phyloP scores from a whole-genome alignment of 2,113 vertebrate genomes.

The Seriola dumerili region DNA sequence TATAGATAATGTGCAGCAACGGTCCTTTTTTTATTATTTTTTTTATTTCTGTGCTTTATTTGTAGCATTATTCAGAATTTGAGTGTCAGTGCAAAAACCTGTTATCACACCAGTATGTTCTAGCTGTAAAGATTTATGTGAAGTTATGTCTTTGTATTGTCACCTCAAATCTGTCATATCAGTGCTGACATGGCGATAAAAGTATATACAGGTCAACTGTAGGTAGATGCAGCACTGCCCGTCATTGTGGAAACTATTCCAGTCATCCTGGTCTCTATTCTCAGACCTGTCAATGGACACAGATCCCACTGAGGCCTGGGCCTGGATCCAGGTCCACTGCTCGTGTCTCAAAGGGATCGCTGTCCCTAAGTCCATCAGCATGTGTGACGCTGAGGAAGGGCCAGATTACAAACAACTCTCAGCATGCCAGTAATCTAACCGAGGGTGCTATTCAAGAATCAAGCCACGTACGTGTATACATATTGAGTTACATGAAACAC shows the following conservation, averaged over 20 bases:
- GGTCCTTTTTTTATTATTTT: neutral
- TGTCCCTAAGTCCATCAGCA: neutral
- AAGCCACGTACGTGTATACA: neutral
- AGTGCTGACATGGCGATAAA: neutral
- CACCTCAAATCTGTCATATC: neutral
- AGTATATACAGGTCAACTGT: neutral
- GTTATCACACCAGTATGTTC: neutral
- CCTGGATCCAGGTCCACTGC: slow-evolving; percentile 29
- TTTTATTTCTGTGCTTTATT: neutral
- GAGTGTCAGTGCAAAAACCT: neutral
- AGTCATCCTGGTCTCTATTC: slow-evolving; percentile 57
- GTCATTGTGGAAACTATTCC: slow-evolving; percentile 61
- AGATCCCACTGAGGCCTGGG: slow-evolving; percentile 11
- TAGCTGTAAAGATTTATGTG: neutral
- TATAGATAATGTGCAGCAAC: neutral
- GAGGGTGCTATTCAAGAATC: slow-evolving; percentile 4
- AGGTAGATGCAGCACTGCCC: slow-evolving; percentile 26
- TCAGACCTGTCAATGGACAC: slow-evolving; percentile 45
- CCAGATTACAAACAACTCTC: slow-evolving; percentile 32
- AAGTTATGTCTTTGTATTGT: neutral
- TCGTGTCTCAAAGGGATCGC: slow-evolving; percentile 25
- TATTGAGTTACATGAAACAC: neutral
- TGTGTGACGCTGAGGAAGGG: slow-evolving; percentile 24
- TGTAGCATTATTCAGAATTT: neutral
- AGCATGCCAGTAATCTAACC: neutral